These are phyloP conservation scores for Araneus ventricosus DNA, from an alignment of 1,140 invertebrate genomes.

Conservation along the genomic window DNA sequence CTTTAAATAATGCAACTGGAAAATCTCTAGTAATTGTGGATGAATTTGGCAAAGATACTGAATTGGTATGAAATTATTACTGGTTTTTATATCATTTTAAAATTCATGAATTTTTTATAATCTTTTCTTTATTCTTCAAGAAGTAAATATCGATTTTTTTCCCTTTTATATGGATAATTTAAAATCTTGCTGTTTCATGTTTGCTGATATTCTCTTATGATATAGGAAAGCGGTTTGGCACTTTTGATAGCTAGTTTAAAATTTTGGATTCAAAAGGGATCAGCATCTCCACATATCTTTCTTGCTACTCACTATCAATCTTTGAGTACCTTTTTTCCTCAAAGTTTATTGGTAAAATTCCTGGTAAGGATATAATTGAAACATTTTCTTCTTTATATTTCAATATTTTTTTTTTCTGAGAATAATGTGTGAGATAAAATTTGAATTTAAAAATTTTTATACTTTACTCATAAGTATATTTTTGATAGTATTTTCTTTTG, in stretches of 20 bases:
- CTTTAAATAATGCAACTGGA: conserved; percentile 84
- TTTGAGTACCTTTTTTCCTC: conserved; percentile 81
- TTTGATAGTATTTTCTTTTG: no score
- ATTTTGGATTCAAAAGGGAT: conserved; percentile 83
- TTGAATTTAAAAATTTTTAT: no score
- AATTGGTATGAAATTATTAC: conserved; percentile 81
- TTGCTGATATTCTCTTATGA: not conserved
- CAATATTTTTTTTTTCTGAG: not conserved
- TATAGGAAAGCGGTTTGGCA: conserved; percentile 85
- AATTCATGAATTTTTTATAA: no score
- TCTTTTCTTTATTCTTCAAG: no score
- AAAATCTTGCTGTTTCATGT: no score
- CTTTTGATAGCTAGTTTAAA: conserved; percentile 85
- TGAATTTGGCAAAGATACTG: conserved; percentile 95
- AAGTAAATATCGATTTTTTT: no score
- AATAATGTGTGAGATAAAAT: no score
- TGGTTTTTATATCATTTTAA: no score
- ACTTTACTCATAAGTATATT: no score
- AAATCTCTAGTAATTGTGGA: conserved; percentile 91
- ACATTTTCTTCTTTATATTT: not conserved
- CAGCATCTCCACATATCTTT: conserved; percentile 87
- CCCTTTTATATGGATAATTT: no score
- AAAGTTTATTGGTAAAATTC: conserved; percentile 79
- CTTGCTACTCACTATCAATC: conserved; percentile 89
- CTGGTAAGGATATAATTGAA: conserved; percentile 80